Conservation (phyloP, 2,888 invertebrate genomes). For the Itoplectis maculator region DNA sequence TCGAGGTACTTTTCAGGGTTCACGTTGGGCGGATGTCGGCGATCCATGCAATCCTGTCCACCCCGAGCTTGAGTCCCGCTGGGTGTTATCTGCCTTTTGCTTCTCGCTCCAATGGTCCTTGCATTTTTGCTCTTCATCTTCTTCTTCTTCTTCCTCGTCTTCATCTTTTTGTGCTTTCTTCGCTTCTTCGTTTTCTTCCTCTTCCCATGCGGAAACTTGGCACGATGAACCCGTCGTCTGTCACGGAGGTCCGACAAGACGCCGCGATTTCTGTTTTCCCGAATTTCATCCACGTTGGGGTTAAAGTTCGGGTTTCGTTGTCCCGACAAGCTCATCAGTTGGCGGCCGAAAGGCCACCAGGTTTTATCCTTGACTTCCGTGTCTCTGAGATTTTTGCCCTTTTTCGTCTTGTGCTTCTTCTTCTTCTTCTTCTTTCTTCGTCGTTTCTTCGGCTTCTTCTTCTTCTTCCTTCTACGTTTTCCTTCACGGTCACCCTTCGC, state of each 20-base stretch:
- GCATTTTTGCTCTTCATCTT: conserved; percentile 49
- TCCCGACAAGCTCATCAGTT: conserved; percentile 55
- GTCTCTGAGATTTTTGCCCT: conserved; percentile 22
- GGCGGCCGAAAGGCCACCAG: conserved; percentile 68
- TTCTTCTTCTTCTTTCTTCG: conserved; percentile 42
- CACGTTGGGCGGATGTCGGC: conserved; percentile 80
- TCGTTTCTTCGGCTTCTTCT: conserved; percentile 41
- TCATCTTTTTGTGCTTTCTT: conserved; percentile 60
- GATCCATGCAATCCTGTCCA: conserved; percentile 85
- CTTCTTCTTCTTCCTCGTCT: conserved; percentile 59
- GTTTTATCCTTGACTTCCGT: conserved; percentile 17
- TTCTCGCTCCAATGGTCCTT: conserved; percentile 46
- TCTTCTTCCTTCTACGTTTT: conserved; percentile 55
- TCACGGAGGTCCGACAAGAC: conserved; percentile 38
- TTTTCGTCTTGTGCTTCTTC: conserved; percentile 46
- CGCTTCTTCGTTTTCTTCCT: conserved; percentile 49
- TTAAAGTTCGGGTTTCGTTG: conserved; percentile 1
- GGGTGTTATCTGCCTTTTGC: conserved; percentile 66
- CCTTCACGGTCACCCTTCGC: conserved; percentile 11
- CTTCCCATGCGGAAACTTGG: conserved; percentile 30
- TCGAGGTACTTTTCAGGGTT: conserved; percentile 84
- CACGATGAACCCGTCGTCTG: conserved; percentile 53
- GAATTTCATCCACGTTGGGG: too few species aligned
- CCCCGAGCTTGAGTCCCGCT: conserved; percentile 83
- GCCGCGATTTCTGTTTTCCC: conserved; percentile 1